phyloP scores from a whole-genome alignment of 1,140 invertebrate species.

The Pogonognathellus flavescens region DNA sequence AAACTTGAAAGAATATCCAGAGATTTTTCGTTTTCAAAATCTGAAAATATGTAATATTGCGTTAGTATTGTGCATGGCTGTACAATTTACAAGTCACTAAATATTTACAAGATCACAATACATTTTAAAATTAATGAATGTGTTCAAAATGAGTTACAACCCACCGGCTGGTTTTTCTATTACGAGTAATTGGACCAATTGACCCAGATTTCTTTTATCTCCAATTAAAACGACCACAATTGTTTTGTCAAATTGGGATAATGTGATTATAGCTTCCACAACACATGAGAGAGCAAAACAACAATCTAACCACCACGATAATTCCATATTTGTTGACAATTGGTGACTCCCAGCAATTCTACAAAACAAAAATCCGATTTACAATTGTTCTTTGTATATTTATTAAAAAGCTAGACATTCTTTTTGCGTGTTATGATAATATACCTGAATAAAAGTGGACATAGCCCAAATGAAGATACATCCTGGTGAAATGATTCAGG shows the following conservation, averaged over 20 bases:
- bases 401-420: too few relatives aligned
- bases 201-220: slow-evolving; percentile 57
- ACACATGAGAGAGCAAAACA: slow-evolving; percentile 49
- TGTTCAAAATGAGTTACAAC: too few relatives aligned
- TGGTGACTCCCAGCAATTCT: slow-evolving; percentile 37
- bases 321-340: background rate
- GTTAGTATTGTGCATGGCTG: too few relatives aligned
- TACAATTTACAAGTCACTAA: too few relatives aligned
- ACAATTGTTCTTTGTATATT: too few relatives aligned
- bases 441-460: slow-evolving; percentile 57
- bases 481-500: slow-evolving; percentile 11
- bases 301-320: slow-evolving; percentile 45
- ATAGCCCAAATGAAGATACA: slow-evolving; percentile 39
- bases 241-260: slow-evolving; percentile 50
- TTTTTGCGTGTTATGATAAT: too few relatives aligned
- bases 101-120: too few relatives aligned
- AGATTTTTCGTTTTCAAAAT: slow-evolving; percentile 7
- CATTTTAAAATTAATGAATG: too few relatives aligned
- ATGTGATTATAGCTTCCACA: slow-evolving; percentile 54
- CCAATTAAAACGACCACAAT: slow-evolving; percentile 60
- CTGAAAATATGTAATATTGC: too few relatives aligned
- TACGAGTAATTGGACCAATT: slow-evolving; percentile 51
- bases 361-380: background rate
- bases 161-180: slow-evolving; percentile 26
- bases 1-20: slow-evolving; percentile 27